phyloP scores from a whole-genome alignment of 2,113 vertebrate species.

The Ptilonorhynchus violaceus region DNA sequence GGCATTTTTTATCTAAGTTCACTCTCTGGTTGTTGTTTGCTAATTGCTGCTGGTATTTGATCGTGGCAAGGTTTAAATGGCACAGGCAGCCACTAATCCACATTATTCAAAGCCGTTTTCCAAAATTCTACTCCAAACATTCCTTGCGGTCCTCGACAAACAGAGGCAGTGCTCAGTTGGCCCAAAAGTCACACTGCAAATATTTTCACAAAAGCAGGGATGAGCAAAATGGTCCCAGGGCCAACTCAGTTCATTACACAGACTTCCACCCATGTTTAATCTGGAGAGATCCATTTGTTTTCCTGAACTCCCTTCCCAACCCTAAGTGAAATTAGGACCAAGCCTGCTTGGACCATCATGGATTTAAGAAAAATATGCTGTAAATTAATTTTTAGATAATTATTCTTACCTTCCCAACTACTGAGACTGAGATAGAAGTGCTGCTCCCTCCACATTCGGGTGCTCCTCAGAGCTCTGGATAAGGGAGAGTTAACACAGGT shows the following conservation, averaged over 20 bases:
- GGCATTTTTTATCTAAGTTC: background rate
- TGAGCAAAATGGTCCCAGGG: slow-evolving; percentile 51
- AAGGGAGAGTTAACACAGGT: background rate
- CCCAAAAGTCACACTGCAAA: slow-evolving; percentile 33
- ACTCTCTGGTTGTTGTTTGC: background rate
- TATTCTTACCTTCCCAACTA: background rate
- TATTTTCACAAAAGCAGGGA: slow-evolving; percentile 61
- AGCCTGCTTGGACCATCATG: background rate
- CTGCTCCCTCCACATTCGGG: background rate
- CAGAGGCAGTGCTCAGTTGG: slow-evolving; percentile 1
- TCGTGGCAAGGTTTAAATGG: background rate
- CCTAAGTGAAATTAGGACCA: slow-evolving; percentile 43
- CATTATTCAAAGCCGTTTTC: background rate
- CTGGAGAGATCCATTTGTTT: slow-evolving; percentile 49
- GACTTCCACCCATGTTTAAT: slow-evolving; percentile 48
- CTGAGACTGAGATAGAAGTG: background rate
- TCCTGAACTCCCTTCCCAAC: slow-evolving; percentile 34
- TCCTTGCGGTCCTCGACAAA: slow-evolving; percentile 43
- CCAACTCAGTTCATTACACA: slow-evolving; percentile 29
- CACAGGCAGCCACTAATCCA: background rate
- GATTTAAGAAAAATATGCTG: background rate
- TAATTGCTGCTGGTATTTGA: slow-evolving; percentile 22
- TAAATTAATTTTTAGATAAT: background rate
- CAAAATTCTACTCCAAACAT: slow-evolving; percentile 22
- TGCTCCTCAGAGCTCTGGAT: background rate